These are phyloP conservation scores for Hirtodrosophila confusa DNA, from an alignment of 2,888 invertebrate species.

Conservation along the genomic window DNA sequence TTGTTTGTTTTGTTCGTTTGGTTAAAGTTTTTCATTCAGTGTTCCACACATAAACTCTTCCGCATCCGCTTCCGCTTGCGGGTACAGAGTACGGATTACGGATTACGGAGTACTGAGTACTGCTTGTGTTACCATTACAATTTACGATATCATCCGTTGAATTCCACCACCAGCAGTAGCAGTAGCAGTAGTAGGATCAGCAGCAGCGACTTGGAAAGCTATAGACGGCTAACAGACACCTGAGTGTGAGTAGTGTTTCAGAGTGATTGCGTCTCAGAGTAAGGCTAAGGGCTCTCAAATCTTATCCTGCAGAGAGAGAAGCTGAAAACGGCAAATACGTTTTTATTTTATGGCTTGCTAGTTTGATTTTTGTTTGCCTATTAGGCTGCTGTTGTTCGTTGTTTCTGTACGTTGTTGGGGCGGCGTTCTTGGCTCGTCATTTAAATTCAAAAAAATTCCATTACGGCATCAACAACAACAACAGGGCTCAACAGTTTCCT, in stretches of 20 bases:
- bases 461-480: conserved; percentile 59
- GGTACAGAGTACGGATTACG: conserved; percentile 25
- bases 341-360: conserved; percentile 64
- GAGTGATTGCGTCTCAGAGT: conserved; percentile 57
- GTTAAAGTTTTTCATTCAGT: conserved; percentile 27
- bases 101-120: conserved; percentile 41
- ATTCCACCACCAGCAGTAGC: conserved; percentile 64
- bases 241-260: conserved; percentile 49
- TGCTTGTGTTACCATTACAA: conserved; percentile 73
- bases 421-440: conserved; percentile 11
- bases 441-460: conserved; percentile 36
- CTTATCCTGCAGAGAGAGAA: conserved; percentile 83
- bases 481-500: conserved; percentile 61
- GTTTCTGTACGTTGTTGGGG: conserved; percentile 29
- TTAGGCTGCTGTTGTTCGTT: conserved; percentile 59
- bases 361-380: not conserved
- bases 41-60: conserved; percentile 47
- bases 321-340: conserved; percentile 84
- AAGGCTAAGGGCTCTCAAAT: conserved; percentile 72
- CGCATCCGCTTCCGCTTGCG: conserved; percentile 34
- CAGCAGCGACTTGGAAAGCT: conserved; percentile 55
- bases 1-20: conserved; percentile 39
- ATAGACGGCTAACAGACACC: conserved; percentile 66
- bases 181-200: conserved; percentile 49
- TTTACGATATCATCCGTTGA: conserved; percentile 51